Percentiles rank a stretch among this genome's conserved stretches.
Conservation (phyloP, 2,797 vertebrate species). For the Yasuhikotakia modesta region DNA sequence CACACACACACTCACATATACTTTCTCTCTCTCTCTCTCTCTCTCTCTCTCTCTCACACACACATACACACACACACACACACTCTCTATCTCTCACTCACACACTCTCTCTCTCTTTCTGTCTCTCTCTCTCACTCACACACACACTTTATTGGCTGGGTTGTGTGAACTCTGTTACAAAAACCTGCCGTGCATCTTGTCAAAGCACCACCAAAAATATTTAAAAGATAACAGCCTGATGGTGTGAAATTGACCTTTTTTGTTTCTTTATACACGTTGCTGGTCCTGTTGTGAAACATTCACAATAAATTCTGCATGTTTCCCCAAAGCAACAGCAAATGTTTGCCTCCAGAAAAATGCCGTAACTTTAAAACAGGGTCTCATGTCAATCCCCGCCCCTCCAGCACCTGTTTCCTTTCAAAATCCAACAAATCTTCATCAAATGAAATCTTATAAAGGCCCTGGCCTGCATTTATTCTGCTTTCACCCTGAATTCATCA, state of each 20-base stretch:
- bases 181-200: constrained; percentile 11
- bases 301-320: neutral
- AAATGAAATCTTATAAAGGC: neutral
- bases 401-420: neutral
- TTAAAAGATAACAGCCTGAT: neutral
- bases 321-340: neutral
- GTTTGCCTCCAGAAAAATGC: neutral
- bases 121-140: too few relatives aligned
- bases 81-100: too few relatives aligned
- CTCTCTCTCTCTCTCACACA: too few relatives aligned
- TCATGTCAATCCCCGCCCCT: neutral
- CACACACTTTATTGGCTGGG: constrained; percentile 26
- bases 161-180: constrained; percentile 48
- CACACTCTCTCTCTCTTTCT: too few relatives aligned
- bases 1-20: too few relatives aligned
- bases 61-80: too few relatives aligned
- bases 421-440: neutral
- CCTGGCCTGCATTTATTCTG: neutral
- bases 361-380: neutral
- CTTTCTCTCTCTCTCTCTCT: too few relatives aligned
- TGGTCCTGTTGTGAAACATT: neutral
- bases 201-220: neutral
- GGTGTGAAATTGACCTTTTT: constrained; percentile 8
- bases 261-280: neutral
- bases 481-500: neutral